Evolutionary conservation across 2,797 vertebrate species (phyloP).

Genomic region (Bradypodion pumilum): DNA sequence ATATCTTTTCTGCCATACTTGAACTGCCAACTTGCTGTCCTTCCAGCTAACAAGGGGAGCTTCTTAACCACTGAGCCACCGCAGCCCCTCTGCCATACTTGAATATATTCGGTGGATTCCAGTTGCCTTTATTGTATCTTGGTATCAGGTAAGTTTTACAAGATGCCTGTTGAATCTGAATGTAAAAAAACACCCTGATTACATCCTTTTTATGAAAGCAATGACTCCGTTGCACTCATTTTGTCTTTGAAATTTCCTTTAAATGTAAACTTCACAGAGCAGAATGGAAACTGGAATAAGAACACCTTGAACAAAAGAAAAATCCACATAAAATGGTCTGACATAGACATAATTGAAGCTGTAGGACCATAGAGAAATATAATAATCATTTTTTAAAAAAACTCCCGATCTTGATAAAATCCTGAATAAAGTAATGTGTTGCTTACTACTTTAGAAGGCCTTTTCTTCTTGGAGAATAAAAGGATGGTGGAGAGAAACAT

Average conservation of each 20-base stretch:
- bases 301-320: slow-evolving; percentile 4
- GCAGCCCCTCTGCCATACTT: background rate
- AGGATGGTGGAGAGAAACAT: slow-evolving; percentile 54
- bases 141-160: slow-evolving; percentile 36
- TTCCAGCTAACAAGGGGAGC: no score
- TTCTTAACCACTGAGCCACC: no score
- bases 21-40: no score
- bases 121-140: slow-evolving; percentile 11
- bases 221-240: background rate
- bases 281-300: slow-evolving; percentile 14
- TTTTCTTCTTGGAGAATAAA: slow-evolving; percentile 41
- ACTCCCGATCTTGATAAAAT: background rate
- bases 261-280: slow-evolving; percentile 3
- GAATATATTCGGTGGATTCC: background rate
- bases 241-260: slow-evolving; percentile 38
- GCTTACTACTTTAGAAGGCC: slow-evolving; percentile 45
- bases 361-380: slow-evolving; percentile 45
- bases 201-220: slow-evolving; percentile 27
- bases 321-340: slow-evolving; percentile 44
- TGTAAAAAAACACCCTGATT: slow-evolving; percentile 30
- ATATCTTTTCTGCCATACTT: background rate
- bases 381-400: slow-evolving; percentile 18
- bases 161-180: slow-evolving; percentile 25
- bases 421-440: slow-evolving; percentile 41
- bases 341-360: slow-evolving; percentile 53